Conservation (phyloP, 2,113 vertebrate species). For the Pangasianodon gigas region DNA sequence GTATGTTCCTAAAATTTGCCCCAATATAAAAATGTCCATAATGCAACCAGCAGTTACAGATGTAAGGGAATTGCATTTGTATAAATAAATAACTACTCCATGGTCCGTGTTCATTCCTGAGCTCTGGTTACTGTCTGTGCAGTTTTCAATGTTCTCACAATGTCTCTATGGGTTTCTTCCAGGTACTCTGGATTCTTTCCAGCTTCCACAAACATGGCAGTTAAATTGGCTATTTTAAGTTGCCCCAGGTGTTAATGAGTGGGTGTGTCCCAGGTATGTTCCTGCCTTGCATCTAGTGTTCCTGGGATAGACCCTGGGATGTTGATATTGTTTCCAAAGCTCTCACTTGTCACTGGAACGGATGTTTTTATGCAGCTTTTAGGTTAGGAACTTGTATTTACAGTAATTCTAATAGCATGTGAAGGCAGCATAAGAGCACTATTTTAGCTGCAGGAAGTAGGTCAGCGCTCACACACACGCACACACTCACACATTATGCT, state of each 20-base stretch:
- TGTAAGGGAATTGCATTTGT: neutral
- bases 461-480: constrained; percentile 23
- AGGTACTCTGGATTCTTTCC: neutral
- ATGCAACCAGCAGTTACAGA: neutral
- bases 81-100: neutral
- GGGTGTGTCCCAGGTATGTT: neutral
- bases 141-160: neutral
- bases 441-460: constrained; percentile 39
- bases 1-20: neutral
- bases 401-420: neutral
- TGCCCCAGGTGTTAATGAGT: neutral
- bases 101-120: neutral
- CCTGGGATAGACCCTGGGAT: neutral
- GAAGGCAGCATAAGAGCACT: constrained; percentile 12
- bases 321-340: neutral
- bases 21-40: neutral
- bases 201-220: neutral
- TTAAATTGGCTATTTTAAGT: neutral
- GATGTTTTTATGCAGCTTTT: neutral
- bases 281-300: neutral
- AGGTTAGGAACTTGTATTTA: neutral
- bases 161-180: neutral
- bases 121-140: neutral
- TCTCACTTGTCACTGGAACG: neutral
- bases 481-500: constrained; percentile 29